Base-by-base conservation (phyloP, 2,888 invertebrate species). In the Scaptomyza caliginosa region DNA sequence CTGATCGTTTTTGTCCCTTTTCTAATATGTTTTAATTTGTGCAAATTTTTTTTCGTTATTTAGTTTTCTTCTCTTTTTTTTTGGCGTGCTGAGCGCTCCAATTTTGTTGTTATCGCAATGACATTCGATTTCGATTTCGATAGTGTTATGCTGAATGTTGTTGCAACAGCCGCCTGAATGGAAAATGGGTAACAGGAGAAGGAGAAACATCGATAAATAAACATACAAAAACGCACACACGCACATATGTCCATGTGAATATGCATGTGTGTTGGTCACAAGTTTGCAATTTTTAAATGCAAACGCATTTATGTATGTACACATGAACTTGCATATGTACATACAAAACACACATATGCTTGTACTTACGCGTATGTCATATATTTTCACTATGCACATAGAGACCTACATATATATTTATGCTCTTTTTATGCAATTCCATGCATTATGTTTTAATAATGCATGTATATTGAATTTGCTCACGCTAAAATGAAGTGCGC, bases 131-230 rank as follows among this genome's bases (percentile, higher is more conserved):
- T 65, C 71, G 67, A 68, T 70, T 57, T 39, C 51, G 64, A 54
- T 63, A 67, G 24, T 26, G 50, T 50, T 50, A 36, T 38, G 40
- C 23, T 50, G 46, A 17, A 34, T 63, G 42, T 48, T 63, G 42
- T 48, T 70, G 60, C 75, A 50, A 70, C 73, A 74, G 66, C 66
- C 60, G 59, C 48, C 54, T 52, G 30, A 23, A 42, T 40, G 32
- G 32, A 56, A 73, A 64, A 57, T 65, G 51, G 50, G 43, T 52
- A 59, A 72, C 54, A 69, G 51, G 36, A 60, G 52, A 43, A 52
- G 52, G 48, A 64, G 59, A 74, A 69, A 56, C 65, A 74, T 74
- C 74, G 72, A 72, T 74, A 72, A 72, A 74, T 68, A 74, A 74
- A 74, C 64, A 64, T 54, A 54, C 38, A 60, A 7, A 54, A 23